A percentile compares a stretch with the other conserved stretches of the same genome.
phyloP scores from a whole-genome alignment of 2,797 vertebrate species.

The Astyanax mexicanus region DNA sequence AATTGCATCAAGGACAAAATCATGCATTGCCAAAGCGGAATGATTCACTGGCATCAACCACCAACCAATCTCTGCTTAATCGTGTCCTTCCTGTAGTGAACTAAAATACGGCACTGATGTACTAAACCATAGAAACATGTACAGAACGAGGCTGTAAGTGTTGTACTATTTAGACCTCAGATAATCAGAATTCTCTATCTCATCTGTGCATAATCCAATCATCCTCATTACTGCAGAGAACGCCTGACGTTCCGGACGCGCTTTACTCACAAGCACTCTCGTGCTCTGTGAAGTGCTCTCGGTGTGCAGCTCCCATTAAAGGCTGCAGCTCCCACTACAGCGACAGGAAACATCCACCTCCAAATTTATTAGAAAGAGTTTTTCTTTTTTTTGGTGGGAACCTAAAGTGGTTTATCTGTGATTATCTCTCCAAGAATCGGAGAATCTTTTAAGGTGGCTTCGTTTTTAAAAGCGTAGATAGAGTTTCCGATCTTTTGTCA shows the following conservation, averaged over 20 bases:
- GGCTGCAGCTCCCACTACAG: neutral
- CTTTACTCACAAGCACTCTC: neutral
- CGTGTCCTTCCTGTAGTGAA: neutral
- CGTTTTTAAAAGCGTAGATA: too few relatives aligned
- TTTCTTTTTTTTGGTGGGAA: too few relatives aligned
- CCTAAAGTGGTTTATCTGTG: too few relatives aligned
- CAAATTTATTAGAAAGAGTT: too few relatives aligned
- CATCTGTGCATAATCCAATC: constrained; percentile 12
- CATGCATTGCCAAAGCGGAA: neutral
- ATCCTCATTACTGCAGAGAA: neutral
- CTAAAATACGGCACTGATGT: neutral
- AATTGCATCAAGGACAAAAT: too few relatives aligned
- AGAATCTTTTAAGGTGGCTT: too few relatives aligned
- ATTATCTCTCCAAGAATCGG: too few relatives aligned
- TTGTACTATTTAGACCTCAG: neutral
- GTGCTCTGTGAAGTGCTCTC: constrained; percentile 9
- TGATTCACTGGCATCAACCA: neutral
- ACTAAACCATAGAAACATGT: neutral
- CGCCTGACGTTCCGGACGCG: constrained; percentile 1
- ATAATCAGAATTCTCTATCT: neutral
- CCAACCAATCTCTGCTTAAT: neutral
- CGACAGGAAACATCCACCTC: too few relatives aligned
- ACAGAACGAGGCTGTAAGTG: neutral
- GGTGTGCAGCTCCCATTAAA: neutral
- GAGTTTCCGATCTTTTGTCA: too few relatives aligned